Evolutionary conservation across 2,888 invertebrate genomes (phyloP).

Genomic region (Entomobrya proxima): DNA sequence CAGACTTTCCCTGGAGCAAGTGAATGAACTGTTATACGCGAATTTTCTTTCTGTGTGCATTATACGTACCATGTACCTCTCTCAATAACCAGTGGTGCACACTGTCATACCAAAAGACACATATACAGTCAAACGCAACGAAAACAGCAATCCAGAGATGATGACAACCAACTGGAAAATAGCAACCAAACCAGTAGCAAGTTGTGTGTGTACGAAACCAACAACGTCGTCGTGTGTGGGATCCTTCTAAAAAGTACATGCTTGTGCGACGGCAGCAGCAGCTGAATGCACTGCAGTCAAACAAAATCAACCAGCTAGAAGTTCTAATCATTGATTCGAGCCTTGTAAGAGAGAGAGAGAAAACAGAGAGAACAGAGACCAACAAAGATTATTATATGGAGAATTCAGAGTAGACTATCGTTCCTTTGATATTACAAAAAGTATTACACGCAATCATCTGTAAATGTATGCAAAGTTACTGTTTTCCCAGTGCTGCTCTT

Average conservation of each 20-base stretch:
- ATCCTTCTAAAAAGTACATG: slow-evolving; percentile 8
- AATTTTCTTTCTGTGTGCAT: not conserved
- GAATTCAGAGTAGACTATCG: not conserved
- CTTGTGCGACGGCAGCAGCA: not conserved
- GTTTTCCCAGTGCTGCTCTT: not conserved
- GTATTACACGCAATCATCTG: slow-evolving; percentile 20
- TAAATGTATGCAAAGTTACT: slow-evolving; percentile 19
- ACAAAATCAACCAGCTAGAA: slow-evolving; percentile 42
- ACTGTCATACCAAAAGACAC: not conserved
- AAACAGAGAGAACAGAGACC: not conserved
- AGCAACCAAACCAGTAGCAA: slow-evolving; percentile 19
- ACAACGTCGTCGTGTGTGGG: no score
- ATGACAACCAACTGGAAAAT: slow-evolving; percentile 57
- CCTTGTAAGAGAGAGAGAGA: not conserved
- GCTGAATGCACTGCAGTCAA: slow-evolving; percentile 37
- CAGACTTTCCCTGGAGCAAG: slow-evolving; percentile 61
- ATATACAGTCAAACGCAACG: slow-evolving; percentile 19
- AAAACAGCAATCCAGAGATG: slow-evolving; percentile 41
- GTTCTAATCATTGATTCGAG: slow-evolving; percentile 17
- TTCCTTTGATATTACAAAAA: not conserved
- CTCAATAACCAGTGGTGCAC: no score
- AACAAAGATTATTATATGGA: not conserved
- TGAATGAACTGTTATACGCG: slow-evolving; percentile 27
- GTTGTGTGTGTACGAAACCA: not conserved
- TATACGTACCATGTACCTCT: not conserved